phyloP scores from a whole-genome alignment of 2,797 vertebrate species.

The Knipowitschia caucasica region DNA sequence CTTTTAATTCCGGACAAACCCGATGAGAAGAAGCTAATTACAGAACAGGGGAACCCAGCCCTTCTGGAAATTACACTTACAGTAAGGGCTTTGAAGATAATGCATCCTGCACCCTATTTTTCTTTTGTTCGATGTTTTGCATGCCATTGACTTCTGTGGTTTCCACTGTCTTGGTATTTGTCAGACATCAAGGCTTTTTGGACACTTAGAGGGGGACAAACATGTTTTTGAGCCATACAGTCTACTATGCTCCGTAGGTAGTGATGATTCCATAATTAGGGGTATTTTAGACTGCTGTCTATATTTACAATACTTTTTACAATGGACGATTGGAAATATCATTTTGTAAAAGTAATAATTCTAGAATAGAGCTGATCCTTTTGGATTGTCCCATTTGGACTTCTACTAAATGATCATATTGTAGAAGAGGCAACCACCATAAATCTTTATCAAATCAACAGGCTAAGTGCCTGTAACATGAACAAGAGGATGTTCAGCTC shows the following conservation, averaged over 20 bases:
- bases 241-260: not conserved
- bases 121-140: conserved; percentile 69
- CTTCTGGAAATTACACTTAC: conserved; percentile 75
- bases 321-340: too few relatives aligned
- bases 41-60: conserved; percentile 73
- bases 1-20: conserved; percentile 77
- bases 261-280: too few relatives aligned
- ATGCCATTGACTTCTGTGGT: conserved; percentile 68
- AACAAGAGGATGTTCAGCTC: conserved; percentile 52
- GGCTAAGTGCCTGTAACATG: not conserved
- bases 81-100: conserved; percentile 76
- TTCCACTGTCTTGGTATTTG: conserved; percentile 50
- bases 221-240: conserved; percentile 19
- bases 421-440: too few relatives aligned
- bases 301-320: too few relatives aligned
- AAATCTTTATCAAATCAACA: not conserved
- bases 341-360: too few relatives aligned
- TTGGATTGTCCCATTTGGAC: too few relatives aligned
- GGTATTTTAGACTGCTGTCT: too few relatives aligned
- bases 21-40: conserved; percentile 75
- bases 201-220: conserved; percentile 23
- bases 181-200: conserved; percentile 50
- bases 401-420: too few relatives aligned
- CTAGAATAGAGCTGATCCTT: too few relatives aligned
- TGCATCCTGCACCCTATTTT: conserved; percentile 69